A percentile compares a stretch with the other conserved stretches of the same genome.
phyloP scores from a whole-genome alignment of 2,113 vertebrate species.

The Nothoprocta pentlandii region DNA sequence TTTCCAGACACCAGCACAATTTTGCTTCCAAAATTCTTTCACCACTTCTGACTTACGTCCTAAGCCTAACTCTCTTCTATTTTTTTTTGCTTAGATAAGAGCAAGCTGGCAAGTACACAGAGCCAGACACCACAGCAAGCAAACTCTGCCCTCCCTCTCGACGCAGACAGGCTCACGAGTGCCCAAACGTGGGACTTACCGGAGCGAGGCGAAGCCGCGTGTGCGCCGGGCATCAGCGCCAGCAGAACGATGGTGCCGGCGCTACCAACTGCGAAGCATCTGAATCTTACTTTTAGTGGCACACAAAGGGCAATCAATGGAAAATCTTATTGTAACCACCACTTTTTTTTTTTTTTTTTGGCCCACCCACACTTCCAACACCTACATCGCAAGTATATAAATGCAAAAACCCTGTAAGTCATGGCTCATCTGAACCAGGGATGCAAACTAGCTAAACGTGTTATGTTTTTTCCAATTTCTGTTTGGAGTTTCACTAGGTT shows the following conservation, averaged over 20 bases:
- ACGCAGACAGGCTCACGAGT: constrained; percentile 50
- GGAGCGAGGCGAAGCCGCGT: constrained; percentile 74
- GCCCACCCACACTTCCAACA: constrained; percentile 83
- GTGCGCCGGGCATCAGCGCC: constrained; percentile 75
- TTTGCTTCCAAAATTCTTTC: constrained; percentile 49
- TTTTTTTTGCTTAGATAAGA: not conserved
- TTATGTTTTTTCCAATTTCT: constrained; percentile 77
- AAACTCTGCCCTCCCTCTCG: constrained; percentile 48
- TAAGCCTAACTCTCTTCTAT: not conserved
- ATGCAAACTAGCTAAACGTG: constrained; percentile 74
- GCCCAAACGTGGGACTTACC: constrained; percentile 69
- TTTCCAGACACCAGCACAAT: constrained; percentile 30
- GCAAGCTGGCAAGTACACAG: constrained; percentile 48
- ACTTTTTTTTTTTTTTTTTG: constrained; percentile 79
- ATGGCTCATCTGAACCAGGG: constrained; percentile 75
- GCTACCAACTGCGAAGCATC: constrained; percentile 77
- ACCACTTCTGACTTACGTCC: constrained; percentile 31
- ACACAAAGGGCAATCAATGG: constrained; percentile 86
- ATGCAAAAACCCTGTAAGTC: constrained; percentile 74
- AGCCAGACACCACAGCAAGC: constrained; percentile 42
- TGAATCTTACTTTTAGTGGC: constrained; percentile 82
- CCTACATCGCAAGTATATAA: constrained; percentile 78
- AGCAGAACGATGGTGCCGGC: constrained; percentile 76
- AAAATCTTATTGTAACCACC: constrained; percentile 86
- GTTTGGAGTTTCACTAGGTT: constrained; percentile 42